A percentile compares a stretch with the other conserved stretches of the same genome.
Evolutionary conservation across 2,113 vertebrate genomes (phyloP).

Genomic region (Amphiprion ocellaris): DNA sequence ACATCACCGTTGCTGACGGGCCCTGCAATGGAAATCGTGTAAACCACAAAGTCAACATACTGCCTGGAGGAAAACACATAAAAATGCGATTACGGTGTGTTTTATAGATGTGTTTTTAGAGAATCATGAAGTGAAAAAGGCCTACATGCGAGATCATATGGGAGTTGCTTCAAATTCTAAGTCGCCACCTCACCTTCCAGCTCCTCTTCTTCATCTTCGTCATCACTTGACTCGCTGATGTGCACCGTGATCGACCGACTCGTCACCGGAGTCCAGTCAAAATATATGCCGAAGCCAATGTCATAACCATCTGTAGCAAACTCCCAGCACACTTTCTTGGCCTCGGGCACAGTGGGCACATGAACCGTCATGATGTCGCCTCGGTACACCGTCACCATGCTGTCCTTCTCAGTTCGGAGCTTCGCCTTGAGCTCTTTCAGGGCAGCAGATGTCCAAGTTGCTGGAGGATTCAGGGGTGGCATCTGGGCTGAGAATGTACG

Average conservation of each 20-base stretch:
- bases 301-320: conserved; percentile 97
- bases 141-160: too few relatives aligned
- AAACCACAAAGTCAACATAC: conserved; percentile 38
- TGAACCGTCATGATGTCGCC: conserved; percentile 96
- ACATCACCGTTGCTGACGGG: conserved; percentile 91
- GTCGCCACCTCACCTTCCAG: conserved; percentile 86
- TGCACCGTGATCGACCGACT: conserved; percentile 95
- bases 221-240: conserved; percentile 98
- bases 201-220: conserved; percentile 96
- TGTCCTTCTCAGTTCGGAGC: conserved; percentile 91
- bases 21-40: conserved; percentile 77
- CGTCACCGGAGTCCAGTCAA: conserved; percentile 95
- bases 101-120: not conserved
- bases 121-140: not conserved
- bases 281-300: conserved; percentile 98
- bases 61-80: not conserved
- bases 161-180: not conserved
- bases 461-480: conserved; percentile 89
- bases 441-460: conserved; percentile 92
- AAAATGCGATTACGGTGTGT: not conserved
- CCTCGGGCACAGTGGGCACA: conserved; percentile 94
- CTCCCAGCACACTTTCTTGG: conserved; percentile 96
- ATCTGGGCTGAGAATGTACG: conserved; percentile 84
- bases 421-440: conserved; percentile 94
- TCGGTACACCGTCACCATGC: conserved; percentile 92